A percentile compares a stretch with the other conserved stretches of the same genome.
These are phyloP conservation scores for Idris sp. DNA, from an alignment of 1,140 invertebrate species.

Conservation along the genomic window DNA sequence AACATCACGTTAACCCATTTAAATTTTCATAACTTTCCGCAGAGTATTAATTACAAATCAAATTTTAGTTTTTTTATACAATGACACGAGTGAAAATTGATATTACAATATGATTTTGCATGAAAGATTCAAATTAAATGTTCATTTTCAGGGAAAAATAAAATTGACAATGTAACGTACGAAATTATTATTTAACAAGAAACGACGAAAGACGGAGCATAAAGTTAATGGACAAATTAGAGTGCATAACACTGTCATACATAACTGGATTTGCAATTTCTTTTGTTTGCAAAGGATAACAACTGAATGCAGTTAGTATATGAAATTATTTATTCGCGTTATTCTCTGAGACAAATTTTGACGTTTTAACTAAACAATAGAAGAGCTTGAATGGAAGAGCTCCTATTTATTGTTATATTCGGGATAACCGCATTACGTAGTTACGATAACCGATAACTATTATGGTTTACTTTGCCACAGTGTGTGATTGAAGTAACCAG, in stretches of 20 bases:
- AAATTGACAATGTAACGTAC: too few species aligned
- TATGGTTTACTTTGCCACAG: slow-evolving; percentile 42
- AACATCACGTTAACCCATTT: slow-evolving; percentile 40
- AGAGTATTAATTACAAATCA: too few species aligned
- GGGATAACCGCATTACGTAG: slow-evolving; percentile 46
- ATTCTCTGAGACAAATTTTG: slow-evolving; percentile 12
- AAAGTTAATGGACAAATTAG: too few species aligned
- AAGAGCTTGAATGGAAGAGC: slow-evolving; percentile 10
- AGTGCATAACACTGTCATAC: too few species aligned
- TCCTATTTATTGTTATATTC: slow-evolving; percentile 46
- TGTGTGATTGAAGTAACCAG: slow-evolving; percentile 48
- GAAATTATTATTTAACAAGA: too few species aligned
- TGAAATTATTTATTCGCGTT: slow-evolving; percentile 9
- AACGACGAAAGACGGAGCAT: too few species aligned
- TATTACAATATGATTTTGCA: too few species aligned
- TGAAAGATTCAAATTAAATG: too few species aligned
- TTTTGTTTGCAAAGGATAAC: slow-evolving; percentile 1
- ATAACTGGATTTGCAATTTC: background rate
- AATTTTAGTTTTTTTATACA: too few species aligned
- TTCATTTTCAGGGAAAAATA: too few species aligned
- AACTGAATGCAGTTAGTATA: background rate
- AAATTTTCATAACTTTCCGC: too few species aligned
- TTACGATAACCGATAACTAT: slow-evolving; percentile 55
- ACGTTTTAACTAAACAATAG: slow-evolving; percentile 22
- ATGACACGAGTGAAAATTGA: too few species aligned